phyloP scores from a whole-genome alignment of 2,113 vertebrate genomes.

The Misgurnus anguillicaudatus region DNA sequence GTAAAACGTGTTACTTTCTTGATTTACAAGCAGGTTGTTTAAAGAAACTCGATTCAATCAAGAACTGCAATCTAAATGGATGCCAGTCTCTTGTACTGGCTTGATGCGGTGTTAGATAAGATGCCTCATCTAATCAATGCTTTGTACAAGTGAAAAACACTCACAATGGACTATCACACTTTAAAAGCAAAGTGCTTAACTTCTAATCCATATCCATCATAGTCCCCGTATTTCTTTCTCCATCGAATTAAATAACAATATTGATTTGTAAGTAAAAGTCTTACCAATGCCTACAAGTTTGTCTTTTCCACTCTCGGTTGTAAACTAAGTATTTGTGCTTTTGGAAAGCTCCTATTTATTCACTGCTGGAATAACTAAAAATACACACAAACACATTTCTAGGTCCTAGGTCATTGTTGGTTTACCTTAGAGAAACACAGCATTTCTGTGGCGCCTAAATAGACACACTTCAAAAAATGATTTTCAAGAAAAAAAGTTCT shows the following conservation, averaged over 20 bases:
- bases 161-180: background rate
- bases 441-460: too few species aligned
- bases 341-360: too few species aligned
- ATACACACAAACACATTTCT: too few species aligned
- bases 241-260: background rate
- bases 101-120: constrained; percentile 4
- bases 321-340: background rate
- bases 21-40: constrained; percentile 6
- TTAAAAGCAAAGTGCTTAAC: constrained; percentile 29
- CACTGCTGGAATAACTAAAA: too few species aligned
- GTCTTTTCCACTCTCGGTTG: background rate
- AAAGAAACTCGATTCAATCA: constrained; percentile 20
- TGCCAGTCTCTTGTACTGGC: background rate
- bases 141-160: constrained; percentile 1
- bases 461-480: too few species aligned
- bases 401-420: too few species aligned
- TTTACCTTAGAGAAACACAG: too few species aligned
- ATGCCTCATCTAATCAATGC: constrained; percentile 19
- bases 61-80: background rate
- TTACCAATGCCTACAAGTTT: constrained; percentile 8
- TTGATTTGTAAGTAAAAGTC: constrained; percentile 20
- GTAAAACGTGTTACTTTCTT: background rate
- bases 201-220: constrained; percentile 8
- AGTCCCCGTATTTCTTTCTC: background rate
- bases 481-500: too few species aligned